Percentiles rank a stretch among this genome's conserved stretches.
phyloP scores from a whole-genome alignment of 2,797 vertebrate genomes.

The Dallia pectoralis region DNA sequence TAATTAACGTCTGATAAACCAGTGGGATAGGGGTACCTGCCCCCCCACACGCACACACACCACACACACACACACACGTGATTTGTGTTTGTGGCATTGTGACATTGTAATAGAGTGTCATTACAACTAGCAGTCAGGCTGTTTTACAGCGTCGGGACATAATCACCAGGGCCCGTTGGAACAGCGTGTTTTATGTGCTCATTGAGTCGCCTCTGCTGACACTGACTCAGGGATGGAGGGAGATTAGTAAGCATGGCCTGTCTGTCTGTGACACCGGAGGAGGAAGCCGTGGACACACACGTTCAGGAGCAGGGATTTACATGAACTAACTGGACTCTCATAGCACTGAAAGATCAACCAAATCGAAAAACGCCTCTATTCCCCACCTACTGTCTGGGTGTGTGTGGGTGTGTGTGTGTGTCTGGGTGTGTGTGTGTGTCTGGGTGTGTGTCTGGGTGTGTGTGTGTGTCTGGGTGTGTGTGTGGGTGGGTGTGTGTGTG shows the following conservation, averaged over 20 bases:
- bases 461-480: not conserved
- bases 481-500: not conserved
- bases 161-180: conserved; percentile 27
- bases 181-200: conserved; percentile 15
- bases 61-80: too few species aligned
- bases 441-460: not conserved
- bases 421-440: not conserved
- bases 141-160: conserved; percentile 33
- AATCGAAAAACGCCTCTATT: not conserved
- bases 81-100: conserved; percentile 28
- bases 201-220: not conserved
- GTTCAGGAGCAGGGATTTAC: not conserved
- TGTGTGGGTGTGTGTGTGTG: not conserved
- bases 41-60: too few species aligned
- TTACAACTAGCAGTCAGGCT: conserved; percentile 36
- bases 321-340: not conserved
- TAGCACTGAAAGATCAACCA: not conserved
- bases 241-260: not conserved
- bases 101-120: conserved; percentile 37
- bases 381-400: not conserved
- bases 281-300: not conserved
- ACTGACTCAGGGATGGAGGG: not conserved
- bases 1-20: conserved; percentile 22
- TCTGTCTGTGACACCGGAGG: not conserved
- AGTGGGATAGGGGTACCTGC: not conserved